Base-by-base conservation (phyloP, 2,113 vertebrate species). In the Antechinus stuartii region DNA sequence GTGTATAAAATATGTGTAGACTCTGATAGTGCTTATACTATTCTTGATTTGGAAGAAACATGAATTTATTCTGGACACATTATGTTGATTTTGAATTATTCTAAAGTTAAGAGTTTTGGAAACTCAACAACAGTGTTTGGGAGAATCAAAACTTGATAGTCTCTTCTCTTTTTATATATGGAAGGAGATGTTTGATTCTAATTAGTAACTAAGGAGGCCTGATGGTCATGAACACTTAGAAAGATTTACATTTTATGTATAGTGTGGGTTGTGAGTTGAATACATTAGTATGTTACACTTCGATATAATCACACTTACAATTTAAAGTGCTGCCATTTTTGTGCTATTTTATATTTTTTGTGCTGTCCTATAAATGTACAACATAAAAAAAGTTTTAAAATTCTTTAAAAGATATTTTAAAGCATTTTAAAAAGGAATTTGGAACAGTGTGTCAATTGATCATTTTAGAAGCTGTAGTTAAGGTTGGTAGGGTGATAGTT, bases 21-120 rank as follows among this genome's bases (percentile, higher is more conserved):
- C 9, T 94, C 95, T 89, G 23, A 92, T 2, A 89, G 30, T 95
- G 22, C 93, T 94, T 90, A 56, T 0, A 47, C 23, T 89, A 54
- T 94, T 90, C 47, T 90, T 90, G 56, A 54, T 95, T 95, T 93
- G 42, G 89, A 96, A 94, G 57, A 90, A 95, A 92, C 84, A 91
- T 84, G 68, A 84, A 84, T 84, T 84, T 84, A 84, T 14, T 84
- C 91, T 49, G 68, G 53, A 3, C 89, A 55, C 92, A 46, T 96
- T 76, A 54, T 35, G 49, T 35, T 95, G 46, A 92, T n/a, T 56
- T 46, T 89, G 11, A 96, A 90, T 90, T 93, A 91, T 95, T 97
- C 35, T 23, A 92, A 92, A 93, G 54, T 89, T 91, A 84, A 12
- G 94, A 90, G 89, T 24, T 8, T 93, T 96, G 16, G 68, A 54